Conservation (phyloP, 2,888 invertebrate species). For the Eupithecia vulgata region DNA sequence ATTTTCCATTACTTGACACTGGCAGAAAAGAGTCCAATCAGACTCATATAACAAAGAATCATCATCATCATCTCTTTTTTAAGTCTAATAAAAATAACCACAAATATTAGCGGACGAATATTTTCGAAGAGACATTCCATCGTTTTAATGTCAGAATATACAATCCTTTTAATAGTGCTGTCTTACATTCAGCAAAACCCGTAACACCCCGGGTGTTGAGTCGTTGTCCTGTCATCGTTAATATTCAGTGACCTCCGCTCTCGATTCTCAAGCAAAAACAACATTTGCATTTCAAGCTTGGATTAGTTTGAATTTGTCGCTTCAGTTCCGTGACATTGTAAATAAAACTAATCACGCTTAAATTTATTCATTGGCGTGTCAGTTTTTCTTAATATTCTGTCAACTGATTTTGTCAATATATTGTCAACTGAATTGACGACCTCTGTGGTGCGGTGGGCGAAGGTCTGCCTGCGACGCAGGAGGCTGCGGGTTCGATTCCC, state of each 20-base stretch:
- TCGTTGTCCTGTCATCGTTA: neutral
- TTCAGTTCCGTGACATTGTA: conserved; percentile 4
- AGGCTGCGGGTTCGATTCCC: too few species aligned
- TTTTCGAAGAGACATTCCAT: neutral
- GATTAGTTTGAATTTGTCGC: conserved; percentile 9
- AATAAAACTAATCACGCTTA: neutral
- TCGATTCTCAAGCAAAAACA: conserved; percentile 12
- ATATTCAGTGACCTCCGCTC: conserved; percentile 7
- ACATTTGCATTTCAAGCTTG: conserved; percentile 11
- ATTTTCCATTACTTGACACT: too few species aligned
- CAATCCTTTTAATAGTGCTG: neutral
- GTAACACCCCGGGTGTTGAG: conserved; percentile 1
- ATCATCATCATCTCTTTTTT: too few species aligned
- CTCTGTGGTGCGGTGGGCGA: too few species aligned
- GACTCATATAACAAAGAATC: too few species aligned
- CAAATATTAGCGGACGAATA: too few species aligned
- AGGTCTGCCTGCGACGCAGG: too few species aligned
- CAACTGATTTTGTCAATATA: too few species aligned
- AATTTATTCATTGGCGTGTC: neutral
- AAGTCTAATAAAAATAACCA: too few species aligned
- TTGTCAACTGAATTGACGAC: too few species aligned
- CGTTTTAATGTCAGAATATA: too few species aligned
- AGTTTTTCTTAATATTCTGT: neutral
- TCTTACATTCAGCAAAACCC: neutral
- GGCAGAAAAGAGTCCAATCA: too few species aligned